phyloP scores from a whole-genome alignment of 2,888 invertebrate genomes.

The Eurois occulta region DNA sequence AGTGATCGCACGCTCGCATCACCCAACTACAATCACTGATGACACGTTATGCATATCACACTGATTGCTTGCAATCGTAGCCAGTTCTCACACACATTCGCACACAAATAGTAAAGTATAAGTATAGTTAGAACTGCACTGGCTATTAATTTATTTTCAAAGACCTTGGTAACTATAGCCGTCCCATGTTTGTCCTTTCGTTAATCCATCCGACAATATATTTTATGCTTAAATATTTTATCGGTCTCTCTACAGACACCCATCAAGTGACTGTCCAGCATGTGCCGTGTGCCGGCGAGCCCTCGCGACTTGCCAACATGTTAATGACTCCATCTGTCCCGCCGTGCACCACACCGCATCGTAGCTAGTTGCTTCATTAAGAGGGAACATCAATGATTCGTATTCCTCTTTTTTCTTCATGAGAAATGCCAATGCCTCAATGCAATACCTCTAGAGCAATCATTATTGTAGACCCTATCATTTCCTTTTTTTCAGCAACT shows the following conservation, averaged over 20 bases:
- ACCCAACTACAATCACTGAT: background rate
- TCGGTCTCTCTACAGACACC: background rate
- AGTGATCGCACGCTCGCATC: background rate
- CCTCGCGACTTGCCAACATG: background rate
- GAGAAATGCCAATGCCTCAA: too few species aligned
- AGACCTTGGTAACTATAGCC: background rate
- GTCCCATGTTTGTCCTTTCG: background rate
- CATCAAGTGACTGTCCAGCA: background rate
- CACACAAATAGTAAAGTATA: background rate
- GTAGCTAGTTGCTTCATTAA: background rate
- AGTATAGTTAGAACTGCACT: background rate
- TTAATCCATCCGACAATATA: background rate
- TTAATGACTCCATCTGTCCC: slow-evolving; percentile 1
- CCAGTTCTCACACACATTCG: background rate
- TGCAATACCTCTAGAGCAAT: too few species aligned
- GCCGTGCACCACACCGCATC: background rate
- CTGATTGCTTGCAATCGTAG: background rate
- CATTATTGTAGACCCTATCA: too few species aligned
- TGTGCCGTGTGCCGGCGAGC: background rate
- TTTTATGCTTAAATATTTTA: background rate
- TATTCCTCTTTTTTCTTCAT: too few species aligned
- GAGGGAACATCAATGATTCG: too few species aligned
- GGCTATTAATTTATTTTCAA: background rate
- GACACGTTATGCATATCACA: background rate
- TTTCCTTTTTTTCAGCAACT: too few species aligned